Conservation (phyloP, 2,113 vertebrate species). For the Thryonomys swinderianus region DNA sequence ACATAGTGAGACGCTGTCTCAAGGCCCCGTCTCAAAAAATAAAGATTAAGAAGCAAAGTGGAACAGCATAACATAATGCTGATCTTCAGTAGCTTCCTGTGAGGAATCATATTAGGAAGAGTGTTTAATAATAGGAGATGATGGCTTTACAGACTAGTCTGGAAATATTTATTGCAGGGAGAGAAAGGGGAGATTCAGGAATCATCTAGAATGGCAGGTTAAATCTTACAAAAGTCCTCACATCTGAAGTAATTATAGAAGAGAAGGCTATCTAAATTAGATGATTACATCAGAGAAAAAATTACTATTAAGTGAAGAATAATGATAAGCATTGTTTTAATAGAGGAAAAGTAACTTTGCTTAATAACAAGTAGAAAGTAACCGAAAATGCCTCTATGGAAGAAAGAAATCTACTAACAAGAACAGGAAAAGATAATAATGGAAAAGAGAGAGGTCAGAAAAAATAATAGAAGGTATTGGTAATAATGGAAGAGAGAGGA, state of each 20-base stretch:
- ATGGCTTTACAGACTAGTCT: slow-evolving; percentile 27
- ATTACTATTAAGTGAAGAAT: background rate
- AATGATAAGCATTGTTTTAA: background rate
- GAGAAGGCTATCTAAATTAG: background rate
- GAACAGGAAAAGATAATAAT: background rate
- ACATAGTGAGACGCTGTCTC: background rate
- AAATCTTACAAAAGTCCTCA: slow-evolving; percentile 2
- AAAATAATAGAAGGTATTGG: background rate
- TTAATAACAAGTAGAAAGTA: slow-evolving; percentile 51
- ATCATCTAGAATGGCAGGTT: background rate
- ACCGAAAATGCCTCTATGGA: slow-evolving; percentile 1
- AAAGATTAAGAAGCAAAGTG: background rate
- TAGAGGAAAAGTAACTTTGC: slow-evolving; percentile 16
- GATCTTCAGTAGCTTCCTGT: slow-evolving; percentile 10
- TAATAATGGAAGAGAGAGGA: background rate
- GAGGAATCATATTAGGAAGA: background rate
- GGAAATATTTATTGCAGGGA: background rate
- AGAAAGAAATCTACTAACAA: slow-evolving; percentile 18
- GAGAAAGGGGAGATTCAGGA: slow-evolving; percentile 24
- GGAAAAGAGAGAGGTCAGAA: background rate
- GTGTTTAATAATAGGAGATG: background rate
- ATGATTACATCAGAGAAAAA: slow-evolving; percentile 19
- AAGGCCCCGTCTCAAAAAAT: background rate
- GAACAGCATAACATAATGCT: background rate
- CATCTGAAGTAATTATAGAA: background rate